Evolutionary conservation across 2,888 invertebrate genomes (phyloP).

Genomic region (Pollenia griseotomentosa): DNA sequence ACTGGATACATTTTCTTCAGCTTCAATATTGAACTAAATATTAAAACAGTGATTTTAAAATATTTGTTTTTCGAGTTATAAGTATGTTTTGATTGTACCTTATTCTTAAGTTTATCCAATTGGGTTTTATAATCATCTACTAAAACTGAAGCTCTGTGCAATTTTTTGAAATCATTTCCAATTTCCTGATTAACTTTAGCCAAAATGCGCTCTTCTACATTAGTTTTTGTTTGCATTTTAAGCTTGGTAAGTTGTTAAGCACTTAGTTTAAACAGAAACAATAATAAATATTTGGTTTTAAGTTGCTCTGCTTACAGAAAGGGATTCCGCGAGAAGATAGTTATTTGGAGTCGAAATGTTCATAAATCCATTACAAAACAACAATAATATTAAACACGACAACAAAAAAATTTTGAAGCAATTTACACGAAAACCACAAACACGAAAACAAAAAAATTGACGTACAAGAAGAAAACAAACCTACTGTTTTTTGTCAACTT

Average conservation of each 20-base stretch:
- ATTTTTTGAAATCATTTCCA: slow-evolving; percentile 85
- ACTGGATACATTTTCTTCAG: slow-evolving; percentile 87
- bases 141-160: slow-evolving; percentile 85
- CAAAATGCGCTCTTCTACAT: slow-evolving; percentile 83
- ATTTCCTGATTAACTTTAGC: slow-evolving; percentile 86
- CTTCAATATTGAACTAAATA: slow-evolving; percentile 86
- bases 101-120: slow-evolving; percentile 77
- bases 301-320: too few species aligned
- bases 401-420: neutral
- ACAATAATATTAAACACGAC: slow-evolving; percentile 25
- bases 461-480: too few species aligned
- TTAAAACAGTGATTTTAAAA: neutral
- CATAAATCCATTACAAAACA: neutral
- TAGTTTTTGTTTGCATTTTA: slow-evolving; percentile 58
- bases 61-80: neutral
- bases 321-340: too few species aligned
- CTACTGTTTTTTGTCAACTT: too few species aligned
- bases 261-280: neutral
- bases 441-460: too few species aligned
- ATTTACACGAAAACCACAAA: neutral
- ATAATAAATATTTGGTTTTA: too few species aligned
- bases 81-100: slow-evolving; percentile 75
- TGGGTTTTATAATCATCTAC: slow-evolving; percentile 81
- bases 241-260: neutral
- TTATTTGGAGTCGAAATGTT: neutral